Percentiles rank a stretch among this genome's conserved stretches.
Conservation (phyloP, 2,888 invertebrate species). For the Stenoptilia bipunctidactyla region DNA sequence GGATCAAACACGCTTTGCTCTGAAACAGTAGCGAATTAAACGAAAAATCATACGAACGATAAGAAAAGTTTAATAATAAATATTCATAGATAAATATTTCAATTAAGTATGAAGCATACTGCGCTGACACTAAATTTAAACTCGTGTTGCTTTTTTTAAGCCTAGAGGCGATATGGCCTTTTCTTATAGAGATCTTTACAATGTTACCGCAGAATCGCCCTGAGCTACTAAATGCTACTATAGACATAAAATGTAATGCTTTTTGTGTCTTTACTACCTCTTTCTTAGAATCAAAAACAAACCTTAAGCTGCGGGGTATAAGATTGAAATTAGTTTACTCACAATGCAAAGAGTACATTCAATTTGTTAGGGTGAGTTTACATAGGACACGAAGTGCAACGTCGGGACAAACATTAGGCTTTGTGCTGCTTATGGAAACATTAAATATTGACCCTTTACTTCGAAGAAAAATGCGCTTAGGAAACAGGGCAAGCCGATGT, state of each 20-base stretch:
- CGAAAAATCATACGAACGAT: too few species aligned
- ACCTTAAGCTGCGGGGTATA: slow-evolving; percentile 21
- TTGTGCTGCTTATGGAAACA: slow-evolving; percentile 62
- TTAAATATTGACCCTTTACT: slow-evolving; percentile 62
- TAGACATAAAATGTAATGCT: slow-evolving; percentile 51
- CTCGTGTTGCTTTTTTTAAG: too few species aligned
- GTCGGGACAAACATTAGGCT: slow-evolving; percentile 60
- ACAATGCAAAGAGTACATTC: slow-evolving; percentile 27
- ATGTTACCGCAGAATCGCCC: slow-evolving; percentile 53
- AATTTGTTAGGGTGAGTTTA: slow-evolving; percentile 60
- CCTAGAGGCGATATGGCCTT: slow-evolving; percentile 22
- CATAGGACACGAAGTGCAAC: slow-evolving; percentile 68
- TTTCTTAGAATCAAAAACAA: slow-evolving; percentile 18
- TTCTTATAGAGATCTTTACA: slow-evolving; percentile 43
- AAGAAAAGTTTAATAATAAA: too few species aligned
- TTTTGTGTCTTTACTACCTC: slow-evolving; percentile 41
- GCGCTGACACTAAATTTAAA: too few species aligned
- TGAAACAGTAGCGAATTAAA: too few species aligned
- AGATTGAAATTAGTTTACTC: slow-evolving; percentile 18
- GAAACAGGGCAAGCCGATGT: slow-evolving; percentile 51
- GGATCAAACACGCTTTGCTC: too few species aligned
- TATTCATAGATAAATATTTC: too few species aligned
- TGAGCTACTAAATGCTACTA: slow-evolving; percentile 64
- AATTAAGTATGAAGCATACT: too few species aligned
- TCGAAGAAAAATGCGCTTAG: slow-evolving; percentile 66